Base-by-base conservation (phyloP, 2,113 vertebrate species). In the Macquaria ambigua region DNA sequence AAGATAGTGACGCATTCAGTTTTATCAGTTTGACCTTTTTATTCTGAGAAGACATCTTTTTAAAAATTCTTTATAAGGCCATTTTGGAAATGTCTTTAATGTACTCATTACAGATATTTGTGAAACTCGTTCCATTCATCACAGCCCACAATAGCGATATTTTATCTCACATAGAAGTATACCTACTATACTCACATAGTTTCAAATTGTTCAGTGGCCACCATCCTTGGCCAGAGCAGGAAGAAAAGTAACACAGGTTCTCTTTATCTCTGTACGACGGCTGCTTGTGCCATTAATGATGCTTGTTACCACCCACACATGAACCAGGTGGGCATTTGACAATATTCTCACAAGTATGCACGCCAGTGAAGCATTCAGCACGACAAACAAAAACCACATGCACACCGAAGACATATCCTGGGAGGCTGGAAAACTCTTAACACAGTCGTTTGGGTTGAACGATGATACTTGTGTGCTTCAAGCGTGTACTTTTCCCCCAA, bases 1-100 rank as follows among this genome's bases (percentile, higher is more conserved):
- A 67, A 46, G 11, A 1, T 14, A 48, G 12, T 37, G 20, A 90
- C 39, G 9, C 48, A 14, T n/a, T 67, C 0, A 12, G 7, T 67
- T 76, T 86, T 82, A 75, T 92, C 83, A 87, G 72, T 91, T 90
- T 88, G 90, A 94, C 90, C 87, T 94, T 93, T 88, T 90, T 94
- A 93, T 93, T 94, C 78, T 89, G 86, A 94, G 91, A 88, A 90
- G 88, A 90, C 84, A 83, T 92, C 84, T 93, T 93, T 91, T 90
- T 89, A 93, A 94, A 95, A 95, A 94, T 64, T 94, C 90, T 91
- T 92, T 89, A 82, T 94, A 95, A 95, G 95, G 94, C 95, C 94
- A 91, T 95, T 93, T 93, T 94, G 94, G 94, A 95, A 93, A 92
- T 92, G 89, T 93, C 87, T 93, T 87, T 59, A 81, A 94, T 92